Evolutionary conservation across 2,113 vertebrate genomes (phyloP).

Genomic region (Laticauda colubrina): DNA sequence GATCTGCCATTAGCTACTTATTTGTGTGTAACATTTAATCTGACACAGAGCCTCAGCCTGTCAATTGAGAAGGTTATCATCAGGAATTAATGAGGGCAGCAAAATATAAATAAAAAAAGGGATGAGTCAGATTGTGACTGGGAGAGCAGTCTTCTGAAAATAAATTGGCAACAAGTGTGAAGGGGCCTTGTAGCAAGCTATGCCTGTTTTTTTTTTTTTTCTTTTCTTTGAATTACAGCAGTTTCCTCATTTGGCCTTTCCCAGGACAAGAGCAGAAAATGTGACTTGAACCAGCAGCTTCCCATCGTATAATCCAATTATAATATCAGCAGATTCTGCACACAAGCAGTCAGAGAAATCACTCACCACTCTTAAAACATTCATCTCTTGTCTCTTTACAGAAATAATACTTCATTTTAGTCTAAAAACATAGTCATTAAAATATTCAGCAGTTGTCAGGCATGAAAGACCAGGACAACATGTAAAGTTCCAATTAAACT

Average conservation of each 20-base stretch:
- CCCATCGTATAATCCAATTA: constrained; percentile 32
- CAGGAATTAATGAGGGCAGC: constrained; percentile 63
- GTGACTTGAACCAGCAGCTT: constrained; percentile 10
- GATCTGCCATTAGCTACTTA: constrained; percentile 73
- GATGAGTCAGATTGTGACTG: constrained; percentile 65
- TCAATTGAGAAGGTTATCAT: constrained; percentile 59
- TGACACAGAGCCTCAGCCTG: constrained; percentile 41
- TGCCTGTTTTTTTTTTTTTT: constrained; percentile 7
- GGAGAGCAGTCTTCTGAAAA: constrained; percentile 62
- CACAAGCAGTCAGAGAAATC: constrained; percentile 45
- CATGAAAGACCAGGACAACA: not conserved
- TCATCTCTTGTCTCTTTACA: constrained; percentile 24
- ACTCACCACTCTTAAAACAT: constrained; percentile 21
- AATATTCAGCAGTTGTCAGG: not conserved
- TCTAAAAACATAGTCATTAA: not conserved
- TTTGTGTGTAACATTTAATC: constrained; percentile 72
- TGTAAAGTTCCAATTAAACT: not conserved
- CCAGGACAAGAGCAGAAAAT: not conserved
- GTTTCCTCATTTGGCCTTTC: not conserved
- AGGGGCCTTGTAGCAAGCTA: constrained; percentile 53
- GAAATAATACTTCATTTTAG: constrained; percentile 3
- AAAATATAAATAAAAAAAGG: constrained; percentile 56
- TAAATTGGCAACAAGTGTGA: constrained; percentile 65
- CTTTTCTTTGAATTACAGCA: constrained; percentile 16
- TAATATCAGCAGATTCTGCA: constrained; percentile 31